Conservation (phyloP, 2,797 vertebrate genomes). For the Poeciliopsis presidionis region DNA sequence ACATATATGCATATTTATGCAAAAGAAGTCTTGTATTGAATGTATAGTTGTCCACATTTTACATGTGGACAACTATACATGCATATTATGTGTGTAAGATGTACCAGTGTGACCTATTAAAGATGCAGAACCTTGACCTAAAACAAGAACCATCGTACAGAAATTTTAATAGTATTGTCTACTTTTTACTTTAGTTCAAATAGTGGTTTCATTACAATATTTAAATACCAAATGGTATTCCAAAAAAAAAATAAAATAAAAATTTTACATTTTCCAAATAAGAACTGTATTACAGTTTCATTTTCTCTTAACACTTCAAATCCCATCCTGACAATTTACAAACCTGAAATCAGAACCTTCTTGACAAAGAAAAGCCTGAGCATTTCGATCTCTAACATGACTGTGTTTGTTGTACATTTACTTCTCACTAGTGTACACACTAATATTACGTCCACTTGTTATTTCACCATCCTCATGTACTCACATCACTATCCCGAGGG, state of each 20-base stretch:
- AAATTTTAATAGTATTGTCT: neutral
- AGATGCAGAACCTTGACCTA: neutral
- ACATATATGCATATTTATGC: neutral
- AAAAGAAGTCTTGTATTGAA: neutral
- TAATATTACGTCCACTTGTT: constrained; percentile 36
- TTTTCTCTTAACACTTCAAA: constrained; percentile 15
- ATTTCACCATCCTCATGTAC: constrained; percentile 42
- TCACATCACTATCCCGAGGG: constrained; percentile 56
- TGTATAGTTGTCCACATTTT: neutral
- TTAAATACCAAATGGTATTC: neutral
- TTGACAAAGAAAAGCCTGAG: constrained; percentile 12
- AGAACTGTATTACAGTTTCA: constrained; percentile 14
- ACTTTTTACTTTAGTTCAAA: neutral
- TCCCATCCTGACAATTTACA: neutral
- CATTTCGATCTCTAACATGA: constrained; percentile 9
- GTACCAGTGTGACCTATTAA: neutral
- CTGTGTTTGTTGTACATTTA: constrained; percentile 22
- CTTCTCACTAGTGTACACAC: constrained; percentile 22
- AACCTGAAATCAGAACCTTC: constrained; percentile 4
- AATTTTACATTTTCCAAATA: neutral
- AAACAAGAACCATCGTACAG: neutral
- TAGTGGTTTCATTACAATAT: neutral
- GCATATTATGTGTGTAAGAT: too few relatives aligned
- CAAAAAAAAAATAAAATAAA: neutral
- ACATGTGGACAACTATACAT: too few relatives aligned